A percentile compares a stretch with the other conserved stretches of the same genome.
phyloP scores from a whole-genome alignment of 2,888 invertebrate genomes.

The Melipona beecheii region DNA sequence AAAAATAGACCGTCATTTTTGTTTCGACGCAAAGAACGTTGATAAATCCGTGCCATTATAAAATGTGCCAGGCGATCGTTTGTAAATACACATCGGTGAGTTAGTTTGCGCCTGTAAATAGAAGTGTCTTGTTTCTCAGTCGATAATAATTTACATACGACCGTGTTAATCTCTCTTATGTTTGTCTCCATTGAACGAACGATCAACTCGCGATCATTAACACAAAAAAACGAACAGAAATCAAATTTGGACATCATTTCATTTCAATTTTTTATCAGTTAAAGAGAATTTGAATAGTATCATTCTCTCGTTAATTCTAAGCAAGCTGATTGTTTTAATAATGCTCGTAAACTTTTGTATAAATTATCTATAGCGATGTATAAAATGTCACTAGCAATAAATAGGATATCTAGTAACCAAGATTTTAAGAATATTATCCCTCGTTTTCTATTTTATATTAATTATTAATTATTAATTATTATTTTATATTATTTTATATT shows the following conservation, averaged over 20 bases:
- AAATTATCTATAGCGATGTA: constrained; percentile 64
- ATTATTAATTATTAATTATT: no score
- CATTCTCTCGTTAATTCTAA: not conserved
- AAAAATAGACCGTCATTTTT: not conserved
- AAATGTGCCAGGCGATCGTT: constrained; percentile 45
- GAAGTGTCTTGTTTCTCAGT: constrained; percentile 32
- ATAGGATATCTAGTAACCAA: constrained; percentile 39
- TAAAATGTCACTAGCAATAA: constrained; percentile 65
- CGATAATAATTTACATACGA: not conserved
- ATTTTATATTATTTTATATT: not conserved
- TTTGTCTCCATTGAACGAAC: not conserved
- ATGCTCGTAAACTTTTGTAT: constrained; percentile 77
- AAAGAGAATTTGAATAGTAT: not conserved
- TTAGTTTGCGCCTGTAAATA: constrained; percentile 55
- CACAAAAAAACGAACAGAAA: no score
- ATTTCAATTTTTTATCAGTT: not conserved
- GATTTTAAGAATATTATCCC: not conserved
- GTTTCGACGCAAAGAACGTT: not conserved
- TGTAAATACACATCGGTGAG: constrained; percentile 57
- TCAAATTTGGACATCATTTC: not conserved
- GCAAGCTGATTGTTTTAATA: not conserved
- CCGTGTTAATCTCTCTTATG: not conserved
- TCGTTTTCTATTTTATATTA: not conserved
- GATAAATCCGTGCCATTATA: constrained; percentile 15
- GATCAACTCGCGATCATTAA: not conserved